Percentiles rank a stretch among this genome's conserved stretches.
Evolutionary conservation across 2,797 vertebrate genomes (phyloP).

Genomic region (Columba guinea): DNA sequence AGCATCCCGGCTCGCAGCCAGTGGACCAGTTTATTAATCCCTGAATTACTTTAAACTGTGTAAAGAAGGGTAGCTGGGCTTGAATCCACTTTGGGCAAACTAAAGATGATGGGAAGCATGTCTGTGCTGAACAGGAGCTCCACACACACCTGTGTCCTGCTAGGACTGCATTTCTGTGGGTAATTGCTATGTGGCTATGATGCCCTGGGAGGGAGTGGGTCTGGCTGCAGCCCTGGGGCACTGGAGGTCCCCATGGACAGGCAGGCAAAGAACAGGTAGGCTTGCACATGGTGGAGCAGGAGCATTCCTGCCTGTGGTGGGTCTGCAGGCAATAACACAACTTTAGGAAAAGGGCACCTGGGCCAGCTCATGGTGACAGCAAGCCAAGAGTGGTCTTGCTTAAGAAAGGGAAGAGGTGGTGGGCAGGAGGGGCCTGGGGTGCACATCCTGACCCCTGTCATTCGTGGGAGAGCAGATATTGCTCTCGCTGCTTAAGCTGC

Average conservation of each 20-base stretch:
- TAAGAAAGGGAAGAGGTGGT: not conserved
- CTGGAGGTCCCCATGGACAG: accelerated
- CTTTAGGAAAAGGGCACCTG: not conserved
- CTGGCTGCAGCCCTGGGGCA: not conserved
- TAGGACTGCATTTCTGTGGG: not conserved
- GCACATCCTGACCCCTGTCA: not conserved
- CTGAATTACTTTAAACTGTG: not conserved
- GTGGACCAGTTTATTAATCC: not conserved
- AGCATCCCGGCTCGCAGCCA: not conserved
- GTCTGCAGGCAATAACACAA: not conserved
- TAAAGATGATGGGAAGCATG: not conserved
- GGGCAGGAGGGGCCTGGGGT: not conserved
- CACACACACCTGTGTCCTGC: not conserved
- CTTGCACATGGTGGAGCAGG: not conserved
- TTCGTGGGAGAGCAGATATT: not conserved
- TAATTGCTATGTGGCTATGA: accelerated
- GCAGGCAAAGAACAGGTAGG: not conserved
- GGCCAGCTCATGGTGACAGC: accelerated
- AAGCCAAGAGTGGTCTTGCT: not conserved
- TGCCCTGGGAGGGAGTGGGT: not conserved
- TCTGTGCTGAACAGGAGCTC: not conserved
- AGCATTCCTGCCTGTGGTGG: not conserved
- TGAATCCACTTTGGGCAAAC: not conserved
- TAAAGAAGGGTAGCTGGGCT: not conserved
- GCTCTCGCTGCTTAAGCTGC: not conserved